Evolutionary conservation across 2,888 invertebrate genomes (phyloP).

Genomic region (Pachydiplax longipennis): DNA sequence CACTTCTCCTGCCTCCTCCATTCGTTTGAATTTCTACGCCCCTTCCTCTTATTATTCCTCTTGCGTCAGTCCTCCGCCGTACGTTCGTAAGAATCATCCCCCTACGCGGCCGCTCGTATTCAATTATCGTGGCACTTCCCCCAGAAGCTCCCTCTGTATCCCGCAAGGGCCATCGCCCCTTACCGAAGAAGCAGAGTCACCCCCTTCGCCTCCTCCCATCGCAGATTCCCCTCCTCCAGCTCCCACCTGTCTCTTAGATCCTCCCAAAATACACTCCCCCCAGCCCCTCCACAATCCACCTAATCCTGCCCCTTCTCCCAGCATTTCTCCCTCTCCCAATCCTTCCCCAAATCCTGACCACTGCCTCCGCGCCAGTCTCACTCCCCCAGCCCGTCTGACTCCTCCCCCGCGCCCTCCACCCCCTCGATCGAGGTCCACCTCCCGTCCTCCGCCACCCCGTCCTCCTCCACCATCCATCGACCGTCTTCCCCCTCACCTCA

Average conservation of each 20-base stretch:
- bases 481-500: not conserved
- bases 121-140: not conserved
- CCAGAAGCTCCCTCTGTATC: not conserved
- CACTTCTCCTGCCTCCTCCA: not conserved
- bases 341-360: not conserved
- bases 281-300: not conserved
- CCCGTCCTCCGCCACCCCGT: not conserved
- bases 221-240: not conserved
- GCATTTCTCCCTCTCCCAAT: not conserved
- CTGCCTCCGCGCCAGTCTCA: not conserved
- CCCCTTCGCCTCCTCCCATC: not conserved
- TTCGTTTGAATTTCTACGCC: not conserved
- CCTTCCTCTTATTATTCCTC: not conserved
- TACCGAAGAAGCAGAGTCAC: not conserved
- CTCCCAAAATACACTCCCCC: not conserved
- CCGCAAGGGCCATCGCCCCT: not conserved
- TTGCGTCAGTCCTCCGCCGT: not conserved
- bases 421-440: not conserved
- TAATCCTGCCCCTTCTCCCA: not conserved
- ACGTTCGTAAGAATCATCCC: not conserved
- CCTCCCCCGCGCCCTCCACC: not conserved
- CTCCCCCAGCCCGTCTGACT: not conserved
- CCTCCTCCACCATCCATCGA: not conserved
- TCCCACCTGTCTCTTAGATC: not conserved
- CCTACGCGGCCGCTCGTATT: not conserved